phyloP scores from a whole-genome alignment of 1,140 invertebrate genomes.

The Papilio aristodemus region DNA sequence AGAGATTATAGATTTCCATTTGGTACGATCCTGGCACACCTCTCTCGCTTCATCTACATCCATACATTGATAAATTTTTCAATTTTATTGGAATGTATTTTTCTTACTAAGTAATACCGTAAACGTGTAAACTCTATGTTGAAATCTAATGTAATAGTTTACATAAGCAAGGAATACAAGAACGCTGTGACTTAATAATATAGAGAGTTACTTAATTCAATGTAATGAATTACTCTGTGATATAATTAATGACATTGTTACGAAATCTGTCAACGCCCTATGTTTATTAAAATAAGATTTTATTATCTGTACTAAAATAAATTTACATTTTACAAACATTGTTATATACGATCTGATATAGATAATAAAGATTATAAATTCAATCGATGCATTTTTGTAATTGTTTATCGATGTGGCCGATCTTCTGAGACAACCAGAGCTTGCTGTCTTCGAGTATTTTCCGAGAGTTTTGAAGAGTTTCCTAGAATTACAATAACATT shows the following conservation, averaged over 20 bases:
- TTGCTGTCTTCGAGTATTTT: slow-evolving; percentile 56
- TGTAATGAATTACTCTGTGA: slow-evolving; percentile 58
- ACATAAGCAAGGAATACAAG: neutral
- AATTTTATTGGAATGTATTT: no score
- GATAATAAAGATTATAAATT: slow-evolving; percentile 55
- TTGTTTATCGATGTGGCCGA: slow-evolving; percentile 60
- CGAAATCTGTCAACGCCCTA: slow-evolving; percentile 44
- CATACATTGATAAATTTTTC: no score
- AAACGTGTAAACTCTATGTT: neutral
- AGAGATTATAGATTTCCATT: no score
- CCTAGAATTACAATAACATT: slow-evolving; percentile 44
- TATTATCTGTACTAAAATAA: slow-evolving; percentile 38
- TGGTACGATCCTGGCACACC: no score
- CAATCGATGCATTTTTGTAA: slow-evolving; percentile 64
- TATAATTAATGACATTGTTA: slow-evolving; percentile 63
- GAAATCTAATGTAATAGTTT: neutral
- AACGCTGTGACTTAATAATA: slow-evolving; percentile 10
- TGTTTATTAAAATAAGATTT: slow-evolving; percentile 39
- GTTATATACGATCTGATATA: slow-evolving; percentile 50
- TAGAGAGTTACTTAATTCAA: slow-evolving; percentile 49
- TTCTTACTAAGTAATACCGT: no score
- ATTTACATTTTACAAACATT: slow-evolving; percentile 43
- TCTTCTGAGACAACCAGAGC: slow-evolving; percentile 55
- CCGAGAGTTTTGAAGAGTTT: slow-evolving; percentile 46
- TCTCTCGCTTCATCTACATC: no score